Evolutionary conservation across 2,797 vertebrate species (phyloP), one percentile per base, ranked within the genome.

Genomic region (Capromys pilorides): DNA sequence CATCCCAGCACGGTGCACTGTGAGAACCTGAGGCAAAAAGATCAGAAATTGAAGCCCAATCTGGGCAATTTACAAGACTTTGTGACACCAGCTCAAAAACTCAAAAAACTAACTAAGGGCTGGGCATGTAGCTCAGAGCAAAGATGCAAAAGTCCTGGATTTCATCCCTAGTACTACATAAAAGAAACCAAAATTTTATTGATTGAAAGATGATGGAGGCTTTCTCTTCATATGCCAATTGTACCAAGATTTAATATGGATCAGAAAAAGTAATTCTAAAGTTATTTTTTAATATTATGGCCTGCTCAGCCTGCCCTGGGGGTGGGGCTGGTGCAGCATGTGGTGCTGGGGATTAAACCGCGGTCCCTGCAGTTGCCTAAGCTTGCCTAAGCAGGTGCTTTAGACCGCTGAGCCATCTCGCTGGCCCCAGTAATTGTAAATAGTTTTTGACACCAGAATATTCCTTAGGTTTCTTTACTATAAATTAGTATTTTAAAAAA

Each of bases 181-280:
- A 75, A 26, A n/a, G 10, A 73, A 88, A 22, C 93, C 45, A 81
- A 80, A 81, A 88, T 64, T 90, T 78, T 79, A 82, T 21, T 67
- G 39, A 61, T 33, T 82, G 12, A 62, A 92, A 73, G 49, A 86
- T 71, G 28, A 78, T 66, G 49, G 49, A 85, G 41, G 39, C 36
- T 45, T 54, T 84, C 86, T 85, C n/a, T 90, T 85, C 57, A 61
- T 39, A 78, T 64, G 83, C 67, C 51, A 18, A 88, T 61, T 77
- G 9, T 78, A 92, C 41, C 88, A 88, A 90, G 41, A 45, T 86
- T 95, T 86, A 81, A 77, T 86, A 84, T 45, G 93, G 21, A 85
- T 71, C 78, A 88, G n/a, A 86, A 80, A 91, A 78, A 73, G 36
- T 90, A 67, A 78, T 84, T 91, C 5, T 83, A 82, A 93, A 91